These are phyloP conservation scores for Lymantria monacha DNA, from an alignment of 2,888 invertebrate genomes.

Conservation along the genomic window DNA sequence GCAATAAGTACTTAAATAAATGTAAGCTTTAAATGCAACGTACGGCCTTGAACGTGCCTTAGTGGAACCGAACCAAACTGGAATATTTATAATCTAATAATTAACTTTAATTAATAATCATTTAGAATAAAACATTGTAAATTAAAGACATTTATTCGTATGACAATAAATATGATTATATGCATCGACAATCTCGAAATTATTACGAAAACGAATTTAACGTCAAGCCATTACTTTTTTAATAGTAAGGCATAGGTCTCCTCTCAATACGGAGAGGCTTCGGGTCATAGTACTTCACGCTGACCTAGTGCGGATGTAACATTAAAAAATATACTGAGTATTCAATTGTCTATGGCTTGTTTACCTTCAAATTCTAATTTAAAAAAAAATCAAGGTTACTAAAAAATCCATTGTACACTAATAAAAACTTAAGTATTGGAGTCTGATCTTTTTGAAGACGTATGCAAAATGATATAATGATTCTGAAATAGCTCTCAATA, in stretches of 20 bases:
- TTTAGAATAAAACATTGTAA: constrained; percentile 7
- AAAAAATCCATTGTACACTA: background rate
- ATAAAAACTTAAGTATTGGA: background rate
- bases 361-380: background rate
- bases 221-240: background rate
- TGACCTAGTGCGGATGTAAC: background rate
- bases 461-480: background rate
- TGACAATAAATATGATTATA: background rate
- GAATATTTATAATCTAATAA: constrained; percentile 44
- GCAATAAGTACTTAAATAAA: constrained; percentile 22
- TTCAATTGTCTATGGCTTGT: background rate
- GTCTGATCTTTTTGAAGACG: background rate
- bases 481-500: background rate
- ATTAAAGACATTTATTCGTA: constrained; percentile 2
- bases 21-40: constrained; percentile 72
- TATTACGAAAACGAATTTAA: background rate
- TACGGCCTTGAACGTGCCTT: constrained; percentile 75
- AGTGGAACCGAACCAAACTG: constrained; percentile 77
- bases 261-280: background rate
- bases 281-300: background rate
- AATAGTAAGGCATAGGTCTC: background rate
- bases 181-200: background rate
- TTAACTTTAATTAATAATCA: constrained; percentile 14
- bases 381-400: too few species aligned
- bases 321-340: background rate